Evolutionary conservation across 1,140 invertebrate genomes (phyloP), one percentile per base, ranked within the genome.

Genomic region (Lerema accius): DNA sequence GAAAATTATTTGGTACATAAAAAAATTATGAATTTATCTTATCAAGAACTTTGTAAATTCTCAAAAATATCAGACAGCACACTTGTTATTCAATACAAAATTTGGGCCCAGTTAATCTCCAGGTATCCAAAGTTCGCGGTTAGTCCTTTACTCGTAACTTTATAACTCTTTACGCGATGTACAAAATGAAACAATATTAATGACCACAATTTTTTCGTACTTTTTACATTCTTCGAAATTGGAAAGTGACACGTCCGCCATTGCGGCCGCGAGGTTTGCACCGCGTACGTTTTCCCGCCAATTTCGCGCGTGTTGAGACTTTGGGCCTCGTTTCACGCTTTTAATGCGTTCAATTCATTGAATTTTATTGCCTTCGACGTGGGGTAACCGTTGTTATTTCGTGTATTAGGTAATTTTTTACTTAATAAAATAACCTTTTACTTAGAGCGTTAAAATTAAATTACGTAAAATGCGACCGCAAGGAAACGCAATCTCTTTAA

Each of bases 241-340:
- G 39, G 55, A 63, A 59, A 63, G 46, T 65, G 67, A 76, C 46
- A 73, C 63, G 45, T 45, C 68, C 39, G 67, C 62, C 61, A 58
- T 59, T 60, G 63, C 11, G 26, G 46, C 53, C 56, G 42, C 46
- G 46, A 61, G 43, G 16, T 14, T 56, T 61, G 56, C 26, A 16
- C 43, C 42, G 50, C 60, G 50, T 59, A 63, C 55, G 55, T 69
- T 68, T 69, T 58, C 59, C 37, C 28, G 64, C 35, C 65, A 65
- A 71, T 67, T 62, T 50, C 58, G 51, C 45, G 46, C 59, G 32
- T 55, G 11, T 64, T 65, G 17, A 23, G 19, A 19, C 19, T 49
- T n/a, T 49, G 58, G 26, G 42, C 48, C 48, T 63, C 48, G 62
- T 76, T 76, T 72, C 67, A 68, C 73, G 67, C 67, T 68, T 76